Conservation (phyloP, 2,113 vertebrate genomes). For the Xyliphius kryptos region DNA sequence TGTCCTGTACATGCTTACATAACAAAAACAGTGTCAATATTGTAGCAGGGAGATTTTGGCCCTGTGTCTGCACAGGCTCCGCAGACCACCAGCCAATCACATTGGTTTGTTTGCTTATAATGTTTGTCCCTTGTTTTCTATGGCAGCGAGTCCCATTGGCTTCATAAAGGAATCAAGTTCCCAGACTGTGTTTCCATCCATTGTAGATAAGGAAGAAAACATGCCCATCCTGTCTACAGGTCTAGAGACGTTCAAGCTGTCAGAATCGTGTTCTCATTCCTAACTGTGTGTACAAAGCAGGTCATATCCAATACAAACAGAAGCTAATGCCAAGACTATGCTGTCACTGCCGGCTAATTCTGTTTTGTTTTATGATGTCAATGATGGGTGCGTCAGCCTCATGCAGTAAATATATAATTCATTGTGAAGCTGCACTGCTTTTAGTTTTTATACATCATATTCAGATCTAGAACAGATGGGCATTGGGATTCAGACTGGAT, state of each 20-base stretch:
- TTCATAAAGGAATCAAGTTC: conserved; percentile 51
- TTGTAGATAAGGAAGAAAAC: conserved; percentile 35
- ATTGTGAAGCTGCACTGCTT: no score
- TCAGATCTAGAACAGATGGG: no score
- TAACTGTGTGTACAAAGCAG: not conserved
- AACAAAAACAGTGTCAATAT: conserved; percentile 65
- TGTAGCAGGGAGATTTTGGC: conserved; percentile 50
- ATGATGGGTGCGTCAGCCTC: not conserved
- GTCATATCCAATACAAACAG: not conserved
- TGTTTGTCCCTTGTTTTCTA: conserved; percentile 62
- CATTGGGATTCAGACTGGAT: no score
- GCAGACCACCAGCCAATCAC: conserved; percentile 55
- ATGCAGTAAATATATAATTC: no score
- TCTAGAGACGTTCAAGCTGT: conserved; percentile 54
- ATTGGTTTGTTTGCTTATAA: conserved; percentile 66
- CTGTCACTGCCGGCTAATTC: not conserved
- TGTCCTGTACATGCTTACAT: conserved; percentile 55
- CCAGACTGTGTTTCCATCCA: conserved; percentile 12
- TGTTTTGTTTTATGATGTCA: not conserved
- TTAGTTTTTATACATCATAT: no score
- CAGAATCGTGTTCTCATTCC: conserved; percentile 46
- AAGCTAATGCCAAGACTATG: not conserved
- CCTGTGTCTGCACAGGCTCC: conserved; percentile 45
- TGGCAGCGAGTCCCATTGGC: conserved; percentile 40
- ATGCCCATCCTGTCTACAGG: conserved; percentile 57